phyloP scores from a whole-genome alignment of 2,797 vertebrate genomes.

The Sylvia borin region DNA sequence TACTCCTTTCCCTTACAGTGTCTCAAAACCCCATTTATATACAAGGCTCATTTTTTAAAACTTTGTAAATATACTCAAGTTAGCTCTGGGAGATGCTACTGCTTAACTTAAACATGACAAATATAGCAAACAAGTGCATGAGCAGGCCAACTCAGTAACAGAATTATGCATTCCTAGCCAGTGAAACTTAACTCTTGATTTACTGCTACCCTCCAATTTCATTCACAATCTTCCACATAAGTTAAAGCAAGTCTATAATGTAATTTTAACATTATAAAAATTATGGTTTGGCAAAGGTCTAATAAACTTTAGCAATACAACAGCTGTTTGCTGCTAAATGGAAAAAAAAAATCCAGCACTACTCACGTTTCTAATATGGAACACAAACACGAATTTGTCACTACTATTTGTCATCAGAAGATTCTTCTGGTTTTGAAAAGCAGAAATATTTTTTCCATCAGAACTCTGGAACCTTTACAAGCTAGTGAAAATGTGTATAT shows the following conservation, averaged over 20 bases:
- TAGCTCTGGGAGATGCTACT: background rate
- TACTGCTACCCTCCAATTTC: background rate
- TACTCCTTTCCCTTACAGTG: background rate
- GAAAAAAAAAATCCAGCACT: background rate
- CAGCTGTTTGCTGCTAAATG: background rate
- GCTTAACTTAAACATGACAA: background rate
- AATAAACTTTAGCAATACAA: background rate
- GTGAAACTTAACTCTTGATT: background rate
- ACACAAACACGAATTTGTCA: background rate
- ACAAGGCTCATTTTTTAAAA: background rate
- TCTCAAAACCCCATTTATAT: background rate
- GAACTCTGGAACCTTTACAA: background rate
- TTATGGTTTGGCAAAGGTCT: background rate
- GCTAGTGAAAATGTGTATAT: background rate
- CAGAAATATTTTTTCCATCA: background rate
- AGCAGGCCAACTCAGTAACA: background rate
- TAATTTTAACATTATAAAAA: background rate
- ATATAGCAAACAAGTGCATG: background rate
- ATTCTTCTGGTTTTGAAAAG: background rate
- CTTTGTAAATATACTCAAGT: background rate
- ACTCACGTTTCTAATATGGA: background rate
- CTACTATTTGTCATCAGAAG: background rate
- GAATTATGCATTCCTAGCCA: background rate
- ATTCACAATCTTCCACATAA: background rate
- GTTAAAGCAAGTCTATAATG: background rate